These are phyloP conservation scores for Gambusia affinis DNA, from an alignment of 2,113 vertebrate genomes.

Conservation along the genomic window DNA sequence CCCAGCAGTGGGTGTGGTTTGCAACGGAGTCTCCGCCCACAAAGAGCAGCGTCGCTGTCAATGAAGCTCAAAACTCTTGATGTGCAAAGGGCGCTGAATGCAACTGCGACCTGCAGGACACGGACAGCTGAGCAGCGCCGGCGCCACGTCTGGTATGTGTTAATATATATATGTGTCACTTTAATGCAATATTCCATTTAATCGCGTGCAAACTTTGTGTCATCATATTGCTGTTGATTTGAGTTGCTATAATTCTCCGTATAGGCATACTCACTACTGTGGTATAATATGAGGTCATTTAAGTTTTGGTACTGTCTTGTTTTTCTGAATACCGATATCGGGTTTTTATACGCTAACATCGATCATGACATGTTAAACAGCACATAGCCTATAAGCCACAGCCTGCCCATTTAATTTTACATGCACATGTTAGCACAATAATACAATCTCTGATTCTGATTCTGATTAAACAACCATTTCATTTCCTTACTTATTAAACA, in stretches of 20 bases:
- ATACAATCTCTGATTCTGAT: background rate
- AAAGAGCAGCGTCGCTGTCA: slow-evolving; percentile 46
- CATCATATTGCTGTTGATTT: background rate
- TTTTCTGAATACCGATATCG: background rate
- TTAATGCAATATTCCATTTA: background rate
- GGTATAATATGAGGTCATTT: too few species aligned
- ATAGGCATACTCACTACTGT: too few species aligned
- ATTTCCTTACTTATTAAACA: too few species aligned
- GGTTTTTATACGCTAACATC: background rate
- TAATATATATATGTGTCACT: background rate
- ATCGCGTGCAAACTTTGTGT: background rate
- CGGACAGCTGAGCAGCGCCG: background rate
- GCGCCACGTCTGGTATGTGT: slow-evolving; percentile 36
- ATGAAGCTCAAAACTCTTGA: slow-evolving; percentile 43
- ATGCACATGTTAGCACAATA: background rate
- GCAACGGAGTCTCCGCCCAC: slow-evolving; percentile 62
- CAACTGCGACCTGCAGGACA: slow-evolving; percentile 33
- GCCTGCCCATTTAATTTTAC: background rate
- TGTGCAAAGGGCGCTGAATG: slow-evolving; percentile 71
- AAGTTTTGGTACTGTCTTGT: too few species aligned
- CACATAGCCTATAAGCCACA: background rate
- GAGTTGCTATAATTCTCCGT: too few species aligned
- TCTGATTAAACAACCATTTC: background rate
- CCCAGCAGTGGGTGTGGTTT: slow-evolving; percentile 48
- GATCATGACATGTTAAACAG: background rate